Evolutionary conservation across 2,797 vertebrate genomes (phyloP).

Genomic region (Catharus ustulatus): DNA sequence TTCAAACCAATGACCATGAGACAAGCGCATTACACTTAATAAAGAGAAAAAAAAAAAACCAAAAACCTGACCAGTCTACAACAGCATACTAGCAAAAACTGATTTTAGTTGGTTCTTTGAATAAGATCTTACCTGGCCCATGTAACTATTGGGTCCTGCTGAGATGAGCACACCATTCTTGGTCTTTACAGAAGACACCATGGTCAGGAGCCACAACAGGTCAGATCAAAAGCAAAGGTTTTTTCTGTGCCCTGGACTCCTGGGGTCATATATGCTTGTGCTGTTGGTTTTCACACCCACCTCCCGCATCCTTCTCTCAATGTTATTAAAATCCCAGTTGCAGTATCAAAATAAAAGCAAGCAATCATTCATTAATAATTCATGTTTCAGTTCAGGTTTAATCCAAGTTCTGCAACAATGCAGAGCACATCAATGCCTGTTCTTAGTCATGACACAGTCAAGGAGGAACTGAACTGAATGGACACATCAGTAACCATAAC

Average conservation of each 20-base stretch:
- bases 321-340: conserved; percentile 50
- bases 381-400: not conserved
- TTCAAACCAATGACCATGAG: not conserved
- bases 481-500: accelerated
- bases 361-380: not conserved
- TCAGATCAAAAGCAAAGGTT: conserved; percentile 82
- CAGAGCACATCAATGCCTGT: not conserved
- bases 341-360: not conserved
- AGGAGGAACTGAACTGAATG: accelerated
- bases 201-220: conserved; percentile 80
- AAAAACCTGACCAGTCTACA: not conserved
- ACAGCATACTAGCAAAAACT: not conserved
- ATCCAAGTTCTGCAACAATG: not conserved
- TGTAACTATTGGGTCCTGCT: conserved; percentile 78
- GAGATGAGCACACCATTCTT: conserved; percentile 74
- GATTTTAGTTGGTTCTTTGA: not conserved
- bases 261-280: conserved; percentile 81
- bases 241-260: conserved; percentile 76
- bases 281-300: conserved; percentile 76
- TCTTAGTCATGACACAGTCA: not conserved
- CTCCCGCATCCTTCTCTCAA: conserved; percentile 84
- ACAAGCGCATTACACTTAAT: not conserved
- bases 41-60: not conserved
- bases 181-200: conserved; percentile 76
- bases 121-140: conserved; percentile 75